A percentile compares a stretch with the other conserved stretches of the same genome.
phyloP scores from a whole-genome alignment of 2,797 vertebrate genomes.

The Pangasius larnaudii region DNA sequence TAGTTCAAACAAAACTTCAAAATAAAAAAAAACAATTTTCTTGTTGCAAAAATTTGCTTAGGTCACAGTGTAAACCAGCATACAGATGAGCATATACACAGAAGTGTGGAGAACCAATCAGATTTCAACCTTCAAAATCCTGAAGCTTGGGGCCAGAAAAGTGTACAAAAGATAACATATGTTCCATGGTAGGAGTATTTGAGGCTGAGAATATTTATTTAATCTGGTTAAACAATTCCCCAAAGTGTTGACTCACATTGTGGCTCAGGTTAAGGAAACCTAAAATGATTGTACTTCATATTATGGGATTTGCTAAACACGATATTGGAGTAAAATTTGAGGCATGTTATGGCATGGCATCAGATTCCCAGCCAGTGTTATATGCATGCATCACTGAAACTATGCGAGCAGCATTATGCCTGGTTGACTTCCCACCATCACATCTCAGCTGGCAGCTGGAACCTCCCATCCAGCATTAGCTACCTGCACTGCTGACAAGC shows the following conservation, averaged over 20 bases:
- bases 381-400: neutral
- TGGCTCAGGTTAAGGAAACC: neutral
- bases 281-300: neutral
- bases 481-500: constrained; percentile 33
- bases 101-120: neutral
- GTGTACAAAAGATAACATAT: neutral
- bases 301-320: neutral
- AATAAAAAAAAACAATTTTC: neutral
- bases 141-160: neutral
- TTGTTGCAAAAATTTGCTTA: neutral
- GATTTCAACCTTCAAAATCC: neutral
- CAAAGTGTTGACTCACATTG: neutral
- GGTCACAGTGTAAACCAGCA: neutral
- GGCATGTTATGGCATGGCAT: neutral
- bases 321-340: neutral
- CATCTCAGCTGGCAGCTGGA: constrained; percentile 38
- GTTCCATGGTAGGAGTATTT: neutral
- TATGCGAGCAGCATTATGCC: neutral
- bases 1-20: neutral
- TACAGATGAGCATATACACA: neutral
- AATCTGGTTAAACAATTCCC: neutral
- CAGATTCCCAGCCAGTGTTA: neutral
- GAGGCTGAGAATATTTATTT: neutral
- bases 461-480: constrained; percentile 48
- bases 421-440: neutral